Percentiles rank a stretch among this genome's conserved stretches.
Conservation (phyloP, 2,113 vertebrate genomes). For the zebrafish (Danio rerio) region DNA sequence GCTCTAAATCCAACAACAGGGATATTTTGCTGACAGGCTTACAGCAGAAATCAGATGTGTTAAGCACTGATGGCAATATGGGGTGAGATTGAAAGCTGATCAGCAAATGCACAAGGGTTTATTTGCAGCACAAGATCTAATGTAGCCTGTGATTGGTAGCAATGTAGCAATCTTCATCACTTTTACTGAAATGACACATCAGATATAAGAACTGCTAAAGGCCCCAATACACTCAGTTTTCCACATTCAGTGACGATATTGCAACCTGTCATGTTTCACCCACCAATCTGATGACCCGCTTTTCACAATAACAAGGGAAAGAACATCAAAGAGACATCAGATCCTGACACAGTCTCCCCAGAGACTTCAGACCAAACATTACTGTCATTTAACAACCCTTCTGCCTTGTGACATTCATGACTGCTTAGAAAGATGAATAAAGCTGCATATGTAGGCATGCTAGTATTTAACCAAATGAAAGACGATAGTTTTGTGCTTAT, state of each 20-base stretch:
- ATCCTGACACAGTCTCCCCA: not conserved
- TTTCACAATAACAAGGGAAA: slow-evolving; percentile 56
- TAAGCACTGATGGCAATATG: slow-evolving; percentile 22
- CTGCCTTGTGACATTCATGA: slow-evolving; percentile 36
- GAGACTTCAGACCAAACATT: slow-evolving; percentile 15
- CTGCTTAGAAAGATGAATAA: not conserved
- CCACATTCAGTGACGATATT: slow-evolving; percentile 40
- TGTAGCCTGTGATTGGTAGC: not conserved
- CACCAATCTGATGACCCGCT: slow-evolving; percentile 66
- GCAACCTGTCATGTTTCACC: slow-evolving; percentile 58
- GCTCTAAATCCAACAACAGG: not conserved
- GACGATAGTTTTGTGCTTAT: not conserved
- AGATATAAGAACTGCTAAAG: slow-evolving; percentile 27
- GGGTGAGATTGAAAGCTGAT: slow-evolving; percentile 14
- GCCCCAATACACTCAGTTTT: slow-evolving; percentile 1
- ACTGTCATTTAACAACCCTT: slow-evolving; percentile 38
- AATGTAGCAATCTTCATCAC: not conserved
- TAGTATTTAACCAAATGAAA: not conserved
- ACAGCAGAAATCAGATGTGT: slow-evolving; percentile 5
- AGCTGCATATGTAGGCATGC: not conserved
- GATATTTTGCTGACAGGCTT: slow-evolving; percentile 27
- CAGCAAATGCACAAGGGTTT: not conserved
- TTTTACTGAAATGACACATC: slow-evolving; percentile 5
- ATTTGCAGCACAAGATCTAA: not conserved
- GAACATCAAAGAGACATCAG: slow-evolving; percentile 49